Evolutionary conservation across 2,888 invertebrate species (phyloP).

Genomic region (Cheilosia grossa): DNA sequence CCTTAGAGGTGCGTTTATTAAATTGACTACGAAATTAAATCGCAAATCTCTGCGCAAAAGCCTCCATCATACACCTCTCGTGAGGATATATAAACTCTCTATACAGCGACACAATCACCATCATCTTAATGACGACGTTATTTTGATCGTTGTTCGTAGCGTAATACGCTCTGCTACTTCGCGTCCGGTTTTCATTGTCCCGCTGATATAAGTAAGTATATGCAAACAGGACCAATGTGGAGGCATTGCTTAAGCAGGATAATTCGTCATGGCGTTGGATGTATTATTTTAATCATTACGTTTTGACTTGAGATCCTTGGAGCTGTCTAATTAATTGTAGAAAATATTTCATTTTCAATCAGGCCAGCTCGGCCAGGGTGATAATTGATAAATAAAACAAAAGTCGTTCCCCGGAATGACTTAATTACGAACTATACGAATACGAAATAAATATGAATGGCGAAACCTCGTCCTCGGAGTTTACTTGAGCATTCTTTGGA

Average conservation of each 20-base stretch:
- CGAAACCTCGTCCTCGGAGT: not conserved
- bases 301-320: too few species aligned
- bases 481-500: not conserved
- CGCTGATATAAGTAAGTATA: not conserved
- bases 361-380: too few species aligned
- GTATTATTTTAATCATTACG: not conserved
- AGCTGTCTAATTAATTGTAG: too few species aligned
- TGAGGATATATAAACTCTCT: too few species aligned
- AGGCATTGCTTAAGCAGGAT: not conserved
- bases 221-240: slow-evolving; percentile 4
- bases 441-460: too few species aligned
- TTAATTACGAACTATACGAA: too few species aligned
- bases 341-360: too few species aligned
- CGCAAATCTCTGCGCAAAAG: slow-evolving; percentile 2
- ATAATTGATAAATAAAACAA: too few species aligned
- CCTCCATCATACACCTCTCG: not conserved
- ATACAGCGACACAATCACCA: not conserved
- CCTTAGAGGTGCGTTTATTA: slow-evolving; percentile 43
- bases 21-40: slow-evolving; percentile 39
- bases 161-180: not conserved
- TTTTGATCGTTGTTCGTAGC: not conserved
- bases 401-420: too few species aligned
- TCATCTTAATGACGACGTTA: slow-evolving; percentile 13
- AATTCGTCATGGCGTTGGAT: not conserved
- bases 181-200: not conserved